Percentiles rank a stretch among this genome's conserved stretches.
These are phyloP conservation scores for Pelodytes ibericus DNA, from an alignment of 2,797 vertebrate genomes.

Conservation along the genomic window DNA sequence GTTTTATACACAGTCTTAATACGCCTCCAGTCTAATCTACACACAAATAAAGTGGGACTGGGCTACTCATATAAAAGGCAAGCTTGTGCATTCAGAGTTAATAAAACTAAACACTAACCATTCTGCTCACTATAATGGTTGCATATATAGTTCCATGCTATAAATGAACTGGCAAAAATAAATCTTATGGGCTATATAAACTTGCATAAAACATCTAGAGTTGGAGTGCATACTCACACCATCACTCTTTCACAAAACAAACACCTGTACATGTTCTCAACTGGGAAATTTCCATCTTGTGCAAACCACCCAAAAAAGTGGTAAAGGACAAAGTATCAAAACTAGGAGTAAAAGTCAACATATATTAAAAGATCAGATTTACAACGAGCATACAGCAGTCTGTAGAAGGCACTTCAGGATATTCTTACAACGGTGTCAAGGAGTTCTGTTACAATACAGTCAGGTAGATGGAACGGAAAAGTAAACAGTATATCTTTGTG, in stretches of 20 bases:
- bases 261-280: too few relatives aligned
- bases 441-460: conserved; percentile 1
- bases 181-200: background rate
- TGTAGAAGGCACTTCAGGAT: conserved; percentile 45
- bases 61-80: too few relatives aligned
- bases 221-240: background rate
- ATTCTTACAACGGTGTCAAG: conserved; percentile 16
- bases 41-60: too few relatives aligned
- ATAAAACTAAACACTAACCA: too few relatives aligned
- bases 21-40: too few relatives aligned
- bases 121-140: too few relatives aligned
- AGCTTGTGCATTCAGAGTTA: too few relatives aligned
- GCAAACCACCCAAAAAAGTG: background rate
- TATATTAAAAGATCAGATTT: background rate
- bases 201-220: background rate
- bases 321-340: background rate
- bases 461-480: background rate
- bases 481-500: background rate
- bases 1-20: too few relatives aligned
- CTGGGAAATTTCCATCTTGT: background rate
- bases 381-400: conserved; percentile 2
- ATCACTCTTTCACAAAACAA: too few relatives aligned
- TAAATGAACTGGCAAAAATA: background rate
- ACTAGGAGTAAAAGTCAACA: background rate
- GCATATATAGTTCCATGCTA: too few relatives aligned